Conservation (phyloP, 2,113 vertebrate genomes). For the Euleptes europaea region DNA sequence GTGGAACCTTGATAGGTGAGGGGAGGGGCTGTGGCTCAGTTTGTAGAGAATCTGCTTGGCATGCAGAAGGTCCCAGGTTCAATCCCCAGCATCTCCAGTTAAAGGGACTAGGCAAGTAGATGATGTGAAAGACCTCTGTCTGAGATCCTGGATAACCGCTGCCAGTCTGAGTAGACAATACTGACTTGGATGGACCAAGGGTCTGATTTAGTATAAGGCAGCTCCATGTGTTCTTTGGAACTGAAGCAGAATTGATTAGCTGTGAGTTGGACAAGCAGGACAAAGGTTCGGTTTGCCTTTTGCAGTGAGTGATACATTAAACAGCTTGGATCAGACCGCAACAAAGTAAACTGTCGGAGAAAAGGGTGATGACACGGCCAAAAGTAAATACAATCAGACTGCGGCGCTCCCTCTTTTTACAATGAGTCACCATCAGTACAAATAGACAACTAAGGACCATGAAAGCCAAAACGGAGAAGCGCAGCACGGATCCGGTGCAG, state of each 20-base stretch:
- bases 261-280: conserved; percentile 51
- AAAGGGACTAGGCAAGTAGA: too few relatives aligned
- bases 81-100: too few relatives aligned
- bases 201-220: too few relatives aligned
- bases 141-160: too few relatives aligned
- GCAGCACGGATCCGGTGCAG: conserved; percentile 5
- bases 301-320: conserved; percentile 52
- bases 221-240: too few relatives aligned
- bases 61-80: too few relatives aligned
- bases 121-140: too few relatives aligned
- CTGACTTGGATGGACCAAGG: too few relatives aligned
- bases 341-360: conserved; percentile 53
- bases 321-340: conserved; percentile 44
- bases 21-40: too few relatives aligned
- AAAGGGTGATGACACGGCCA: conserved; percentile 49
- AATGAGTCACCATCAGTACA: conserved; percentile 37
- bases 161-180: too few relatives aligned
- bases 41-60: too few relatives aligned
- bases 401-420: not conserved
- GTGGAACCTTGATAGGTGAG: too few relatives aligned
- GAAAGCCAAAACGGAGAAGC: not conserved
- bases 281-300: conserved; percentile 64
- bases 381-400: conserved; percentile 50
- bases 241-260: not conserved
- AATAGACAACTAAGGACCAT: conserved; percentile 45